Base-by-base conservation (phyloP, 2,113 vertebrate genomes). In the Lutjanus erythropterus region DNA sequence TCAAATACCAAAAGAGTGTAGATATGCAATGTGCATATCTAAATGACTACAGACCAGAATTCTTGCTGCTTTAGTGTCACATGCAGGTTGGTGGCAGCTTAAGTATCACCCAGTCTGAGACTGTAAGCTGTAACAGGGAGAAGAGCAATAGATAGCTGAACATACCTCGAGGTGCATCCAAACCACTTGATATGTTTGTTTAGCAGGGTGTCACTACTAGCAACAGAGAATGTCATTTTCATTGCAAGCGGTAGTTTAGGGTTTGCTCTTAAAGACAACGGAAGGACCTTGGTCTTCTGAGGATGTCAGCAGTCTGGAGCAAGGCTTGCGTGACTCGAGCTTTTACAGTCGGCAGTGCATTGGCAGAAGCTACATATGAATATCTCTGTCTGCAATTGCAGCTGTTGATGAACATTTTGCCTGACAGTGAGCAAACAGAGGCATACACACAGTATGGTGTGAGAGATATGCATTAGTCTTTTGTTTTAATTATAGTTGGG, bases 181-280 rank as follows among this genome's bases (percentile, higher is more conserved):
- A 86, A 89, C 81, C 86, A 93, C 84, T 87, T 56, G 88, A 91
- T 93, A 88, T 93, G 89, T 93, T 93, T 93, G 88, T 93, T 92
- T 90, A 86, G 86, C 69, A 53, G 55, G 68, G 65, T 76, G 85
- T 92, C 86, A 84, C 91, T 73, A 84, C 49, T 90, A 89, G 93
- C 92, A 91, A 93, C 91, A 76, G 75, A 74, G 71, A 59, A 81
- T 73, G 76, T 73, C 39, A 50, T 12, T 78, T 83, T 80, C 72
- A 75, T 75, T 66, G 65, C 73, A 50, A 68, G 85, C 64, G 44
- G 82, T 62, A 76, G 65, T 80, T 86, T 68, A 47, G 61, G 52
- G 49, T 77, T 58, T 5, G 62, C 31, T 66, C 71, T 64, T 46
- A 59, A 79, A 84, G 68, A 89, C 78, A 87, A 81, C 62, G 0